Base-by-base conservation (phyloP, 2,888 invertebrate genomes). In the Thumatha senex region DNA sequence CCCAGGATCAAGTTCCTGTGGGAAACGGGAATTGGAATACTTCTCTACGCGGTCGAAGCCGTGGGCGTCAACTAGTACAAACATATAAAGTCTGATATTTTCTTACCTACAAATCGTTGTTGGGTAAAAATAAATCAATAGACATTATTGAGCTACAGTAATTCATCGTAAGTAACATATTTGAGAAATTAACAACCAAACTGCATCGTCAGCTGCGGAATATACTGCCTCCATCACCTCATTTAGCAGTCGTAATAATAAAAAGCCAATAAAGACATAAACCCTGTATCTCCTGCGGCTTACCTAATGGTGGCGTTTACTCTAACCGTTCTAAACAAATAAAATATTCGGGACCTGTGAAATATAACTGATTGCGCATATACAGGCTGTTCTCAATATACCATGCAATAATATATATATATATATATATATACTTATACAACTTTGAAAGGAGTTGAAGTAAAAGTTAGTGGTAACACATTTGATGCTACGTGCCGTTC, bases 281-380 rank as follows among this genome's bases (percentile, higher is more conserved):
- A 86, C 62, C 54, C 54, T 70, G 73, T 71, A 74, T 82, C 87
- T 86, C 89, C 85, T 89, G 90, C 57, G 90, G 89, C 87, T 88
- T 71, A 84, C 86, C 88, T 89, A 86, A 89, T 90, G 82, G 82
- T 72, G 70, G 70, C 78, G 76, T 84, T 86, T 79, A 80, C 74
- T 81, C 70, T 58, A 68, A 69, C 56, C 40, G 68, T 70, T 80
- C 70, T 86, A 88, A 89, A 87, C 86, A 89, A 89, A 89, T 88
- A 89, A 86, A 88, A 80, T 69, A 54, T 51, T 67, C 66, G 61
- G 63, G 60, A 71, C 67, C 67, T 62, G 73, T 72, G 65, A 69
- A 66, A 66, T 72, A 65, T 75, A 70, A 69, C 40, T 49, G 44
- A 33, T 46, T 31, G 29, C 7, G 12, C 5, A 30, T 13, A 33